Percentiles rank a stretch among this genome's conserved stretches.
phyloP scores from a whole-genome alignment of 2,113 vertebrate genomes.

The Cygnus atratus region DNA sequence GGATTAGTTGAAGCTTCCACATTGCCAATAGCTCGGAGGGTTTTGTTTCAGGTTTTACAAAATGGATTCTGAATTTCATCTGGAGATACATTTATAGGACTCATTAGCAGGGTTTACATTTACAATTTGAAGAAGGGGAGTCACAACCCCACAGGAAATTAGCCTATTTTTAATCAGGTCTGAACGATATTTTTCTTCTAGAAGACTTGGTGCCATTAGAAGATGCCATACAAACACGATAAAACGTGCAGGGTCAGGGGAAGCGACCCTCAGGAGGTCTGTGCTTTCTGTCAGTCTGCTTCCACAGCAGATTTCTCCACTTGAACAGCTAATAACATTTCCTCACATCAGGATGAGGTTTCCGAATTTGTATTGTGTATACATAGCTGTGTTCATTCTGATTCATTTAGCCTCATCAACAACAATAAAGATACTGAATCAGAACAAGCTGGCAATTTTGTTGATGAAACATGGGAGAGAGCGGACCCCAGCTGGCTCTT shows the following conservation, averaged over 20 bases:
- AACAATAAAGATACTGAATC: slow-evolving; percentile 64
- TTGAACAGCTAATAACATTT: background rate
- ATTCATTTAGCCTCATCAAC: slow-evolving; percentile 62
- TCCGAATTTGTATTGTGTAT: slow-evolving; percentile 32
- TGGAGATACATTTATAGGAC: background rate
- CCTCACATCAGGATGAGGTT: background rate
- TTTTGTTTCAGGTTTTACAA: background rate
- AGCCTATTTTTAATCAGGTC: background rate
- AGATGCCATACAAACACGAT: background rate
- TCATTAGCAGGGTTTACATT: background rate
- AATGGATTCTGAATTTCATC: background rate
- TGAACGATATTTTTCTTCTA: background rate
- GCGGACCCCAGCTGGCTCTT: slow-evolving; percentile 60
- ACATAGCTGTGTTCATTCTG: slow-evolving; percentile 44
- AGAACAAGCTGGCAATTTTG: slow-evolving; percentile 63
- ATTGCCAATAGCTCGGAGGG: background rate
- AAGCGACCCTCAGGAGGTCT: background rate
- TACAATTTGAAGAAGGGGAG: background rate
- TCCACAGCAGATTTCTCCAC: background rate
- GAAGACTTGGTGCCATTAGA: background rate
- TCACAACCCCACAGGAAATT: background rate
- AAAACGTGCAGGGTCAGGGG: fast-evolving
- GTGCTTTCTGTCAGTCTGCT: background rate
- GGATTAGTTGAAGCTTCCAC: background rate
- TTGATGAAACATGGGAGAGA: slow-evolving; percentile 56